These are phyloP conservation scores for Heliconius himera DNA, from an alignment of 1,140 invertebrate genomes.

Conservation along the genomic window DNA sequence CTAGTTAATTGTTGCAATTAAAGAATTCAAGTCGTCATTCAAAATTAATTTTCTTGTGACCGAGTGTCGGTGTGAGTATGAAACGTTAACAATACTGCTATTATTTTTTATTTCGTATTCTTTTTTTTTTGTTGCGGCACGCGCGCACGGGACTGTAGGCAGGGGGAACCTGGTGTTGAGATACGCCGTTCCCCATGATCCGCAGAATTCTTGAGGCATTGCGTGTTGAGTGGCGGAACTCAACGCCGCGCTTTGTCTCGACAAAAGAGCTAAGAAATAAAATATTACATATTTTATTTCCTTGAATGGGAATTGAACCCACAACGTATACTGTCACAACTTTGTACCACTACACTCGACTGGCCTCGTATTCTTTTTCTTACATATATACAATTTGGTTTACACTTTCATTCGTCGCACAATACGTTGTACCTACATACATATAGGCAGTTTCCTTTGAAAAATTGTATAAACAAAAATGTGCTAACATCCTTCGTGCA, in stretches of 20 bases:
- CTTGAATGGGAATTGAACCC: too few species aligned
- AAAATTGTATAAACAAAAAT: not conserved
- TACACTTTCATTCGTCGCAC: not conserved
- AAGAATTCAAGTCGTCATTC: conserved; percentile 9
- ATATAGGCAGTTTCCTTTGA: not conserved
- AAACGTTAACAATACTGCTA: conserved; percentile 1
- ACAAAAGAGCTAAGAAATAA: too few species aligned
- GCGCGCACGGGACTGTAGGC: too few species aligned
- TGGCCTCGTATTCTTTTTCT: not conserved
- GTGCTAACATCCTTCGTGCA: not conserved
- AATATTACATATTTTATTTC: too few species aligned
- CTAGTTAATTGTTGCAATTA: conserved; percentile 6
- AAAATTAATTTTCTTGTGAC: conserved; percentile 17
- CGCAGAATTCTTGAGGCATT: too few species aligned
- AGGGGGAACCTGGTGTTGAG: too few species aligned
- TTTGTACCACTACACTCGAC: too few species aligned
- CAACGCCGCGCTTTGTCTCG: too few species aligned
- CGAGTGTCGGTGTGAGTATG: not conserved
- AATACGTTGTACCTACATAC: not conserved
- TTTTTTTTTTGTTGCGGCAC: not conserved
- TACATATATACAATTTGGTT: not conserved
- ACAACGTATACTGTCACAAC: too few species aligned
- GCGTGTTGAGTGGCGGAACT: too few species aligned
- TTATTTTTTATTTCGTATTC: not conserved
- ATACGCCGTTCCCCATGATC: too few species aligned